Evolutionary conservation across 2,888 invertebrate genomes (phyloP), one percentile per base, ranked within the genome.

Genomic region (Tiliacea aurago): DNA sequence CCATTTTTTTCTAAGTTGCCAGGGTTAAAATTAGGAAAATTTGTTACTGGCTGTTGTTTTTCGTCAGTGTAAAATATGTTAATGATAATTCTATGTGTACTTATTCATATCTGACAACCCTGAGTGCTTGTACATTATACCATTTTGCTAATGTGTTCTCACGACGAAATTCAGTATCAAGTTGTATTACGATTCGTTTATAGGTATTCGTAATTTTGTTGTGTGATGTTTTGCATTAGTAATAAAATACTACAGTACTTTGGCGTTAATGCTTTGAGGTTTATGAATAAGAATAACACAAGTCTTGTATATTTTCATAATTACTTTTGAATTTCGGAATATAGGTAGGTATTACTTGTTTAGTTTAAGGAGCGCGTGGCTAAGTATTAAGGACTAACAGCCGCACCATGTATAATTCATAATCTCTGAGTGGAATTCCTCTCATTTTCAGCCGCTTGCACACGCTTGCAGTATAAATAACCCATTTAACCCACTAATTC

Each of bases 71-170:
- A 45, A 70, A 45, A 9, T 49, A 33, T 53, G 6, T 13, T 33
- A 53, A 53, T 53, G 13, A n/a, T 45, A 70, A 49, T 49, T 65
- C 15, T n/a, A 41, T 9, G 10, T 45, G 58, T 28, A 15, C n/a
- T 41, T 58, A 33, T 66, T 53, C 47, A 7, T 7, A 20, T 47
- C 37, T 74, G 55, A 4, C 61, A 76, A 65, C 83, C 83, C 43
- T 64, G 37, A 20, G 23, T 61, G 63, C 53, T 51, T n/a, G 20
- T 51, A 59, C 41, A 43, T 65, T 78, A 66, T 62, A 79, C 59
- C 0, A 82, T 78, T 77, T 70, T 11, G 49, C 69, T 80, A 80
- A 81, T 77, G 82, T 63, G 62, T 70, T 80, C 41, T 70, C 66
- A 51, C 37, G 43, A 43, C 45, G 62, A 73, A 77, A 82, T 82